Base-by-base conservation (phyloP, 2,888 invertebrate genomes). In the Fragum fragum region DNA sequence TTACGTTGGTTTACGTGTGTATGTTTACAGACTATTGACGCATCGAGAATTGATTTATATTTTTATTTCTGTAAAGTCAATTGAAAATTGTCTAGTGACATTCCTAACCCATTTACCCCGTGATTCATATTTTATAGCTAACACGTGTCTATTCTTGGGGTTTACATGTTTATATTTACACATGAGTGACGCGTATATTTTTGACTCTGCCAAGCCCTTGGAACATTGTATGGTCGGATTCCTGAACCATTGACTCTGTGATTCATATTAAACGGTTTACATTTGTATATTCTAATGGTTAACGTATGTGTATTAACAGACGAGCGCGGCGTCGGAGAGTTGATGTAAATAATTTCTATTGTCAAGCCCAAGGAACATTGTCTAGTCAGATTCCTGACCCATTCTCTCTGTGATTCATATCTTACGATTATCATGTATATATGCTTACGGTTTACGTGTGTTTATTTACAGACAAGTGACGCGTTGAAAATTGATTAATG, bases 161-260 rank as follows among this genome's bases (percentile, higher is more conserved):
- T n/a, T n/a, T 6, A 36, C 9, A 36, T 36, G 32, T 36, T 6
- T 36, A 36, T 36, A 36, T 36, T 93, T 92, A 26, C 90, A 96
- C 97, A 92, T 94, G 96, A 86, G 98, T 99, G 61, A 98, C 98
- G 32, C 96, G 98, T n/a, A n/a, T n/a, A n/a, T n/a, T n/a, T n/a
- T n/a, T n/a, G n/a, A n/a, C n/a, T 9, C 32, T 36, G 96, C 99
- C 86, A 97, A 99, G 96, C 96, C 98, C 47, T 96, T 99, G 95
- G 99, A 99, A 95, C 99, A 99, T 95, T 99, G 99, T 95, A 98
- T 99, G 95, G 97, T 98, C 81, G 98, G 98, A 53, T 99, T 99
- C 96, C 96, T 99, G 85, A 97, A n/a, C n/a, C n/a, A n/a, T n/a
- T n/a, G n/a, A n/a, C n/a, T n/a, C n/a, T n/a, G n/a, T n/a, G n/a